Conservation (phyloP, 2,888 invertebrate species). For the Cantharis flavilabris region DNA sequence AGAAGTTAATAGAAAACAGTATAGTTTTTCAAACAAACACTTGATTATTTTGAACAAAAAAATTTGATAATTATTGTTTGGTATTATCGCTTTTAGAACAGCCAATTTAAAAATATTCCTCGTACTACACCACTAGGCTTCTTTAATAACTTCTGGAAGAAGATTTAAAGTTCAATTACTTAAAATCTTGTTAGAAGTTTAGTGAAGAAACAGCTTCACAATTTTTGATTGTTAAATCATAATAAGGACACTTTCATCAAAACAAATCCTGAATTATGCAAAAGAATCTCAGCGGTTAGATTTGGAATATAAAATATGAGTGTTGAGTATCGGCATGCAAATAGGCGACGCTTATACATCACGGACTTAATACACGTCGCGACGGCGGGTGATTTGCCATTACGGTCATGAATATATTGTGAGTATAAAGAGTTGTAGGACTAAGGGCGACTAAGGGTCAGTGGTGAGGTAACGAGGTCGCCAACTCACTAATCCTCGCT, state of each 20-base stretch:
- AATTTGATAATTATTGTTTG: background rate
- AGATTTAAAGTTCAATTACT: slow-evolving; percentile 35
- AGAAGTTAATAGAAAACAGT: background rate
- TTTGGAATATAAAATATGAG: slow-evolving; percentile 4
- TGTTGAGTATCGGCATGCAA: slow-evolving; percentile 39
- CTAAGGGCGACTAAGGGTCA: slow-evolving; percentile 35
- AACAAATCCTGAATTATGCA: slow-evolving; percentile 13
- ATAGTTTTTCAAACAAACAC: background rate
- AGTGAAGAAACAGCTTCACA: slow-evolving; percentile 4
- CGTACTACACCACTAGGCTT: background rate
- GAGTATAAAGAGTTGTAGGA: background rate
- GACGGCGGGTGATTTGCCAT: slow-evolving; percentile 39
- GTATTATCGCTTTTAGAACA: background rate
- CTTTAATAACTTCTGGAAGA: slow-evolving; percentile 7
- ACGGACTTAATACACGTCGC: slow-evolving; percentile 43
- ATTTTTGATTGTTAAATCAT: background rate
- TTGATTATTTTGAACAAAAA: background rate
- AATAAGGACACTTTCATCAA: background rate
- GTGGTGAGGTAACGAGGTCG: slow-evolving; percentile 35
- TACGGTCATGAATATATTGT: slow-evolving; percentile 36
- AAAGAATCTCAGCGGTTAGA: slow-evolving; percentile 6
- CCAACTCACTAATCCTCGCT: slow-evolving; percentile 29
- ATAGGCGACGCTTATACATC: slow-evolving; percentile 41
- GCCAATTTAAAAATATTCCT: background rate
- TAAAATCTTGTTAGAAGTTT: slow-evolving; percentile 6